Evolutionary conservation across 2,888 invertebrate genomes (phyloP).

Genomic region (Microdon myrmicae): DNA sequence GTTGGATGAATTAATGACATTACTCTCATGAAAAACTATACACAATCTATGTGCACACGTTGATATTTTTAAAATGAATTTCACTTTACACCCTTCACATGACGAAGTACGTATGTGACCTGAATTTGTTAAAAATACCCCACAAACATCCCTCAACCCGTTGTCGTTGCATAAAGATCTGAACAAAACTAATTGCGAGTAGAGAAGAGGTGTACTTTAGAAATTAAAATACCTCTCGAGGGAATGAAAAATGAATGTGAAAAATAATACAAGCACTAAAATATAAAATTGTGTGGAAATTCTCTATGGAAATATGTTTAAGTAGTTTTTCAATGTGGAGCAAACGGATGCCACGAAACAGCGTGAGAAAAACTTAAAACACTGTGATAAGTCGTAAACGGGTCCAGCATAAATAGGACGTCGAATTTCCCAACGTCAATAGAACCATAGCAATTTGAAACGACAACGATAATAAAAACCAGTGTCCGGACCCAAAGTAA

Average conservation of each 20-base stretch:
- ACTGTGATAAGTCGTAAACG: too few relatives aligned
- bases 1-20: slow-evolving; percentile 37
- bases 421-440: too few relatives aligned
- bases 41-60: not conserved
- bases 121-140: slow-evolving; percentile 31
- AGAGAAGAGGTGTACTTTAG: slow-evolving; percentile 44
- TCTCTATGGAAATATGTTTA: slow-evolving; percentile 39
- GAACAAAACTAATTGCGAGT: slow-evolving; percentile 48
- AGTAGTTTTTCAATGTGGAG: slow-evolving; percentile 24
- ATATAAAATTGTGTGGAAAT: too few relatives aligned
- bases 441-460: too few relatives aligned
- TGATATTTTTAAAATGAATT: slow-evolving; percentile 24
- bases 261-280: not conserved
- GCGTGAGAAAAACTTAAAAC: too few relatives aligned
- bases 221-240: slow-evolving; percentile 42
- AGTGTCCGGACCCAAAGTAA: too few relatives aligned
- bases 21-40: slow-evolving; percentile 22
- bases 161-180: slow-evolving; percentile 8
- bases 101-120: slow-evolving; percentile 32
- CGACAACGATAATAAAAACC: too few relatives aligned
- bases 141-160: not conserved
- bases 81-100: slow-evolving; percentile 12
- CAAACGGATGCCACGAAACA: slow-evolving; percentile 14
- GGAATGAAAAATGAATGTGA: not conserved
- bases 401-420: too few relatives aligned